Base-by-base conservation (phyloP, 2,797 vertebrate genomes). In the Chaetodon trifasciatus region DNA sequence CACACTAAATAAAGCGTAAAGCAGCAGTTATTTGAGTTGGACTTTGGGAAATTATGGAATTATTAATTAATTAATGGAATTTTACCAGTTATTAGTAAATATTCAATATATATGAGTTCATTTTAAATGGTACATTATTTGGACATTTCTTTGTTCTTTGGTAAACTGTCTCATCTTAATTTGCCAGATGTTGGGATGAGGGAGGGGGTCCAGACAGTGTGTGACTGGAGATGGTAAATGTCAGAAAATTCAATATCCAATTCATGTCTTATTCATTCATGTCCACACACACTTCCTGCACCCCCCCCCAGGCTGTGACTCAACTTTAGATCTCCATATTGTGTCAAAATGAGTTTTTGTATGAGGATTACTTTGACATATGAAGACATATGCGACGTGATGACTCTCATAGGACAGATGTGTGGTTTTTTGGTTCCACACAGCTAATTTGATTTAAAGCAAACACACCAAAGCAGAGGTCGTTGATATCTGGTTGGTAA, bases 291-390 rank as follows among this genome's bases (percentile, higher is more conserved):
- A 70, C 52, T 23, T 70, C 15, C 24, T 50, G 19, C 58, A 46
- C 28, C 61, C 80, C 28, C 61, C 80, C 39, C 37, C n/a, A 11
- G 50, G 17, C 24, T 24, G 50, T 85, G 65, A 88, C 70, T 75
- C 76, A 83, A 79, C 52, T 40, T 65, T 53, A 50, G 17, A 24
- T 63, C 10, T 58, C 15, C 23, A 28, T 58, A 0, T 28, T 61
- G 32, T 35, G 37, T 63, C 24, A 52, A 44, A 35, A 61, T 35
- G 39, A 55, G 11, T 21, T 39, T 5, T 19, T 42, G 4, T 17
- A 2, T 21, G 13, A 19, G 21, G 8, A 23, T 60, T 35, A 53
- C 16, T 46, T 10, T 40, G 32, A 24, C 8, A 11, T 21, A 32
- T 11, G 8, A 42, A 32, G 15, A 46, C 44, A 46, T 6, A 46